Evolutionary conservation across 2,113 vertebrate genomes (phyloP).

Genomic region (Mesoclemmys tuberculata): DNA sequence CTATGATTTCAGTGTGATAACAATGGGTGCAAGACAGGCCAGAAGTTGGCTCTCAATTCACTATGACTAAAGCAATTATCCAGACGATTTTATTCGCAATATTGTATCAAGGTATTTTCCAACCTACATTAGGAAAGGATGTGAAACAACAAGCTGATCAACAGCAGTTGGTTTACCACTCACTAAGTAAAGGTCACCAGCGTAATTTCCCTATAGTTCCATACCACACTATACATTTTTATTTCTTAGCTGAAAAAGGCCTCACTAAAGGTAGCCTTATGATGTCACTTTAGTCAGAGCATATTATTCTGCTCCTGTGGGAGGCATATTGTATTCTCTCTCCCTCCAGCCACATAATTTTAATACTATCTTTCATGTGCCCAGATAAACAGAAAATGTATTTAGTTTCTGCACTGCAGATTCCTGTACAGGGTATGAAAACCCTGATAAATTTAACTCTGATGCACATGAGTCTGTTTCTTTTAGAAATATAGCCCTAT

Average conservation of each 20-base stretch:
- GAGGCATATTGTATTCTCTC: neutral
- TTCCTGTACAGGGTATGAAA: conserved; percentile 6
- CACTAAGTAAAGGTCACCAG: neutral
- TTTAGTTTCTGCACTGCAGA: conserved; percentile 7
- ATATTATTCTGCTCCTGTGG: neutral
- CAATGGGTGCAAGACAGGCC: neutral
- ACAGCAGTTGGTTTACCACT: neutral
- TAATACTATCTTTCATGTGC: neutral
- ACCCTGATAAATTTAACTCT: conserved; percentile 28
- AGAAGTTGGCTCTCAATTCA: neutral
- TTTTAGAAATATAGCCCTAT: neutral
- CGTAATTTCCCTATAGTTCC: neutral
- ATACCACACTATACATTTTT: neutral
- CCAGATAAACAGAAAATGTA: neutral
- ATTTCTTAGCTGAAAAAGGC: conserved; percentile 18
- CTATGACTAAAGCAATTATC: neutral
- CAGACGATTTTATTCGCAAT: neutral
- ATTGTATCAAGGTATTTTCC: neutral
- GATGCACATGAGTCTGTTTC: neutral
- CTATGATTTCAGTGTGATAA: neutral
- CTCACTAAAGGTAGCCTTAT: neutral
- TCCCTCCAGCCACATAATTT: neutral
- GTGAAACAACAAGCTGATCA: neutral
- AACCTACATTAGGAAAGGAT: neutral
- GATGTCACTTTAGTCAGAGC: neutral